Evolutionary conservation across 2,888 invertebrate genomes (phyloP), one percentile per base, ranked within the genome.

Genomic region (Aporophyla lueneburgensis): DNA sequence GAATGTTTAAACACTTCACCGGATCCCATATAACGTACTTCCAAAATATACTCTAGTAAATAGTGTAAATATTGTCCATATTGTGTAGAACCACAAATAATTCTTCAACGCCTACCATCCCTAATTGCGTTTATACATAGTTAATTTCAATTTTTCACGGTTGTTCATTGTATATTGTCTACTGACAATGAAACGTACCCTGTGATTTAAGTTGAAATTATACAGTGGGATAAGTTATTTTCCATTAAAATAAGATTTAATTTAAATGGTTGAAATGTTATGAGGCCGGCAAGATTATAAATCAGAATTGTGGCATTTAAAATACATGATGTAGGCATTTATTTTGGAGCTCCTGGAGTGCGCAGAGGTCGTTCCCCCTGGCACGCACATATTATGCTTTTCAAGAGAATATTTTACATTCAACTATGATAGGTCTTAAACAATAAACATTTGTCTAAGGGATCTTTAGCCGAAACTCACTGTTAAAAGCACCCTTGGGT

Each of bases 251-350:
- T n/a, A n/a, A n/a, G n/a, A n/a, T n/a, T 70, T 59, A 46, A 62
- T 72, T 70, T 74, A 43, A 73, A 78, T 54, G n/a, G n/a, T 68
- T 58, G 40, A 68, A 78, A 54, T 74, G 59, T 83, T 68, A 12
- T 69, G n/a, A 67, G 71, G 59, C 58, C 27, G n/a, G 53, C 54
- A 0, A n/a, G 53, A 24, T 43, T 71, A 68, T 73, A 74, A 78
- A 79, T 76, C 49, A 62, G 33, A 74, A 53, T 51, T 62, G 24
- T 56, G 61, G 71, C 68, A 71, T 75, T 74, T 62, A 69, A 69
- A 75, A 78, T 75, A 54, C 72, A 68, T 56, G 62, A 78, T 62
- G 61, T 65, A 71, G 16, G 33, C 54, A 53, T 27, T 72, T 63
- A 12, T 16, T 49, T 49, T 56, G 24, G 71, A 73, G 58, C 46